Evolutionary conservation across 2,113 vertebrate species (phyloP).

Genomic region (Sinocyclocheilus rhinocerous): DNA sequence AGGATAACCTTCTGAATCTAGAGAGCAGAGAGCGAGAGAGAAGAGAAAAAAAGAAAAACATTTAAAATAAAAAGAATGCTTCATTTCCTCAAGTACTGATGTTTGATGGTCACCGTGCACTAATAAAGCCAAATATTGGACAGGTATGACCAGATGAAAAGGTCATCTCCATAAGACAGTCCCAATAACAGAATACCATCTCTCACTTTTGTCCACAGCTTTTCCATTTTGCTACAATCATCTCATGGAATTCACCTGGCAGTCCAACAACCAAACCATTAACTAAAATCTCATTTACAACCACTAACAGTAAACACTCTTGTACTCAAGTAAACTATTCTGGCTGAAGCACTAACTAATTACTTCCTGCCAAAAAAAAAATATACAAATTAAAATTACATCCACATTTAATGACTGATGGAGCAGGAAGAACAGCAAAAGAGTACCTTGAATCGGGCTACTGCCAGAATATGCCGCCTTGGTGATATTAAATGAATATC

Average conservation of each 20-base stretch:
- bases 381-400: conserved; percentile 9
- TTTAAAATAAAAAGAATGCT: neutral
- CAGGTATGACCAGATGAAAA: conserved; percentile 69
- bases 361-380: conserved; percentile 37
- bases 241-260: neutral
- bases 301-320: neutral
- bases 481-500: conserved; percentile 52
- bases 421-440: conserved; percentile 59
- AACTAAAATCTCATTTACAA: neutral
- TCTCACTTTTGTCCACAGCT: conserved; percentile 66
- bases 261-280: neutral
- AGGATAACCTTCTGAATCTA: conserved; percentile 91
- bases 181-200: conserved; percentile 81
- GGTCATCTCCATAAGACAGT: conserved; percentile 74
- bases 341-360: neutral
- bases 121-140: neutral
- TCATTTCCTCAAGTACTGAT: neutral
- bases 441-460: conserved; percentile 73
- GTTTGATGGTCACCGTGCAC: neutral
- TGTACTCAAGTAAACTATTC: neutral
- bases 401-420: conserved; percentile 40
- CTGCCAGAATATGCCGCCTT: conserved; percentile 78
- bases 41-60: too few species aligned
- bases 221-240: neutral
- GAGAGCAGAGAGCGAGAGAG: neutral